Evolutionary conservation across 2,888 invertebrate genomes (phyloP), one percentile per base, ranked within the genome.

Genomic region (Rhyacophila evoluta): DNA sequence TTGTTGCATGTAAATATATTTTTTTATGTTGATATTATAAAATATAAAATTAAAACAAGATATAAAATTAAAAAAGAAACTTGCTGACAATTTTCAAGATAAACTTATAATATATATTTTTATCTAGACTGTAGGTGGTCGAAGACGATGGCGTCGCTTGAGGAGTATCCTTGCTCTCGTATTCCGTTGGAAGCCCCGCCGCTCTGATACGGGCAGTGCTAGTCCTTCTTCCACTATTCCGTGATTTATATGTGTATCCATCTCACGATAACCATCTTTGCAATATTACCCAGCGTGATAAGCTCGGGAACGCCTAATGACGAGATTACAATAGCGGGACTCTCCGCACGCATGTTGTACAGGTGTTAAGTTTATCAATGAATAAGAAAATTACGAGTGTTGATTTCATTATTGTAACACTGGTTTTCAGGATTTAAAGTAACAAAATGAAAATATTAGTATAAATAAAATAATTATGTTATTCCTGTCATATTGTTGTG

Each of bases 141-240:
- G 95, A 81, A 93, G 95, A 82, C 93, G 95, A 81, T 95, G 95
- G 95, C 94, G 95, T 88, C 91, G 95, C 15, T 89, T 95, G 78
- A 91, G 95, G 85, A 95, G 95, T 84, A 95, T 95, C 85, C 95
- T 95, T 85, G 94, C 95, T 72, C 91, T 95, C 82, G 95, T 95
- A 81, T 95, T 95, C 87, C 92, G 93, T 81, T 89, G 92, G 79
- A 90, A 91, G 83, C 88, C 92, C 80, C 89, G 89, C 8, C 87
- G 86, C n/a, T 86, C 86, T 75, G 83, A 86, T 38, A 84, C 85
- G 78, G 87, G 87, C 25, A 79, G 80, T 11, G 72, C 79, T 28
- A 78, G 76, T 19, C 81, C 82, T 12, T 77, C 81, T 19, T 81
- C 81, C 55, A 74, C 81, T 29, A 41, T 81, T 25, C 82, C 82